These are phyloP conservation scores for Stichodactyla mertensii DNA, from an alignment of 64 coral and sea anemone species.

Conservation along the genomic window DNA sequence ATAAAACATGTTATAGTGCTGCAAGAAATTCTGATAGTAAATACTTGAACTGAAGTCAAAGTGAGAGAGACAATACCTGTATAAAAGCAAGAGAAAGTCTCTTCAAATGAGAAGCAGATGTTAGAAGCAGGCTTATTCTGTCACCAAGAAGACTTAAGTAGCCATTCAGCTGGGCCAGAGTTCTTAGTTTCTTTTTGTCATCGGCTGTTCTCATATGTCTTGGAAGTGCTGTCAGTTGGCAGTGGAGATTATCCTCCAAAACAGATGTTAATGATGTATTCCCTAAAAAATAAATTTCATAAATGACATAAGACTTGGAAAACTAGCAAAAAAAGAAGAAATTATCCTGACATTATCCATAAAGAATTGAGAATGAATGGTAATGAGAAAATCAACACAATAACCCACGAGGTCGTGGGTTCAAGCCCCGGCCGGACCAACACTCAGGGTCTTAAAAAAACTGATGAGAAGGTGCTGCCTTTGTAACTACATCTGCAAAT, in stretches of 20 bases:
- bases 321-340: not conserved
- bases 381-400: too few relatives aligned
- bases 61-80: slow-evolving; percentile 40
- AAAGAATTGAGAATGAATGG: too few relatives aligned
- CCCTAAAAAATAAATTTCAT: not conserved
- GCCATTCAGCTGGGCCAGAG: slow-evolving; percentile 57
- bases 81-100: slow-evolving; percentile 82
- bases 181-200: slow-evolving; percentile 62
- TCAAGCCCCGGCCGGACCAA: too few relatives aligned
- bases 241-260: slow-evolving; percentile 87
- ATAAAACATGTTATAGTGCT: too few relatives aligned
- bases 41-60: not conserved
- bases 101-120: slow-evolving; percentile 63
- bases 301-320: not conserved
- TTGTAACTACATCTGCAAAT: too few relatives aligned
- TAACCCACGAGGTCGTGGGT: too few relatives aligned
- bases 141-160: slow-evolving; percentile 68
- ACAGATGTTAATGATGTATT: slow-evolving; percentile 42
- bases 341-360: too few relatives aligned
- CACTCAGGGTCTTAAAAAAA: too few relatives aligned
- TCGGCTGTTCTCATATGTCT: slow-evolving; percentile 62
- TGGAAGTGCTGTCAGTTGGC: slow-evolving; percentile 47
- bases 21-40: too few relatives aligned
- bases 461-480: too few relatives aligned
- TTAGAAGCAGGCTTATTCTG: slow-evolving; percentile 45